Base-by-base conservation (phyloP, 2,888 invertebrate species). In the Ramazzottius varieornatus region DNA sequence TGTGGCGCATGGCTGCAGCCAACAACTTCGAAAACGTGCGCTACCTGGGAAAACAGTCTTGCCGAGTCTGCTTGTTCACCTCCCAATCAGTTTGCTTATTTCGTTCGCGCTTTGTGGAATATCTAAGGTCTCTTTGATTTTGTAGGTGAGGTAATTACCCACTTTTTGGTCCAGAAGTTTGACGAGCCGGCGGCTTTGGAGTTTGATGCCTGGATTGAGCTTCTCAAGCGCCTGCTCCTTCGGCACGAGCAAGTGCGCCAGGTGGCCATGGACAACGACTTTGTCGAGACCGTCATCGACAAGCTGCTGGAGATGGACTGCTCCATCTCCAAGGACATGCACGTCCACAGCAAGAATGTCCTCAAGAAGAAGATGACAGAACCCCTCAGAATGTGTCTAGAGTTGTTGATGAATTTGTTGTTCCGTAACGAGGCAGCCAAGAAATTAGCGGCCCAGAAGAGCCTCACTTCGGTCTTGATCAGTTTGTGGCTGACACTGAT, bases 221-320 rank as follows among this genome's bases (percentile, higher is more conserved):
- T 54, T 4, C 54, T 54, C n/a, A 54, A 54, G 29, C 20, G 54
- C 8, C 29, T 54, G 29, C 54, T 54, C n/a, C 54, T 54, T 4
- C 54, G 54, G 16, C 29, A 54, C 54, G 54, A 54, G 4, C n/a
- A 16, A 29, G 54, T 54, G 54, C 54, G 54, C 8, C 20, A 4
- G 4, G 54, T 54, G n/a, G 54, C 54, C 54, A 54, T 54, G 54
- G 54, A 54, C 54, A n/a, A 24, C 54, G 54, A 24, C 54, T 29
- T 54, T 8, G 29, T 54, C 16, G 54, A 54, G 29, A 54, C 54
- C n/a, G 54, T 54, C n/a, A 54, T 54, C 29, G 54, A 54, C 29
- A 29, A 4, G 54, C 20, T 54, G 54, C 54, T 54, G 54, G 54
- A 54, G 20, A 54, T 54, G 54, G 54, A 54, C 29, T 54, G 16